Evolutionary conservation across 2,797 vertebrate species (phyloP), one percentile per base, ranked within the genome.

Genomic region (Glossophaga mutica): DNA sequence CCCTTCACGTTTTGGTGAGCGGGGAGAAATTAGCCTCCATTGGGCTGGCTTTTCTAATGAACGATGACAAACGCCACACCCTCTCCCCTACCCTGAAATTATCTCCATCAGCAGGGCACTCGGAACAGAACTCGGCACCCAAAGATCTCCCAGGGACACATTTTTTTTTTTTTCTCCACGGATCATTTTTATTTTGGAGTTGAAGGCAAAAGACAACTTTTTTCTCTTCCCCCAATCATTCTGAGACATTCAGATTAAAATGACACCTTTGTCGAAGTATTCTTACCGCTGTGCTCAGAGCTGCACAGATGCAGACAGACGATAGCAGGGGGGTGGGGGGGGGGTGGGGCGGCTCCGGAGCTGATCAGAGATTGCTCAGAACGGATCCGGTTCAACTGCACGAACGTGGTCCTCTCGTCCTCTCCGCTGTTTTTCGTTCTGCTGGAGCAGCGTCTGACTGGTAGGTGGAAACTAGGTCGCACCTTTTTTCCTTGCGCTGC

Each of bases 211-310:
- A 83, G 68, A 74, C 79, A 96, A 94, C 73, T 83, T 83, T 86
- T 87, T 24, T n/a, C 29, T 87, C n/a, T 62, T 62, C 59, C n/a
- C n/a, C 50, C 57, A 91, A 59, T 95, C 94, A 96, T 67, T 95
- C 87, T 70, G 76, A 97, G 83, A 68, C 32, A 82, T 94, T 95
- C 44, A 71, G 92, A 92, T 89, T 87, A 94, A 94, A 96, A 92
- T 96, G 94, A 96, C 87, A 94, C 67, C n/a, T 92, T 94, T 97
- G 95, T 96, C 96, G 95, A 95, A 92, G 85, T 84, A 57, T 82
- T 94, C 87, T 88, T 76, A 50, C 73, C 73, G 34, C 88, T 84
- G 34, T n/a, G 37, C 86, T 96, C 70, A 71, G 52, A 78, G 44
- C 81, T 78, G 44, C 87, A 90, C 84, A 93, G 84, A 71, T 57